Evolutionary conservation across 2,113 vertebrate species (phyloP).

Genomic region (cat (Felis catus)): DNA sequence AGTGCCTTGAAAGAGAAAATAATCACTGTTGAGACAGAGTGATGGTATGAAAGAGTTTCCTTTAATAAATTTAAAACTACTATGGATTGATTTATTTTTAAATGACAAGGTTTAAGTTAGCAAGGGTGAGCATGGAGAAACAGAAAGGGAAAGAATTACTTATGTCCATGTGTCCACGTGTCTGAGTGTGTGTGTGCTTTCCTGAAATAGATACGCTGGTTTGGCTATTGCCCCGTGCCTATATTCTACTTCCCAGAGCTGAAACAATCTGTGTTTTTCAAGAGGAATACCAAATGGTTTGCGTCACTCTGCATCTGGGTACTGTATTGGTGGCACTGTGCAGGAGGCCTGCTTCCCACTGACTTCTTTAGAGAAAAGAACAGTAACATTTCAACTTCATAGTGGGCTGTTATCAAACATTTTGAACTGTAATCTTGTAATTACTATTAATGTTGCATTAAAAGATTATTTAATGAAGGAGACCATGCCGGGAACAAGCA

Average conservation of each 20-base stretch:
- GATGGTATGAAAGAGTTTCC: background rate
- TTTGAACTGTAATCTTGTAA: slow-evolving; percentile 86
- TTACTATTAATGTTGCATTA: slow-evolving; percentile 87
- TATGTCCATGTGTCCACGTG: background rate
- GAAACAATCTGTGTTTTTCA: background rate
- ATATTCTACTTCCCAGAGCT: background rate
- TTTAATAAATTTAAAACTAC: background rate
- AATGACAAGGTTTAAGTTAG: background rate
- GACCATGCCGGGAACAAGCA: slow-evolving; percentile 83
- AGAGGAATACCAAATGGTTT: slow-evolving; percentile 38
- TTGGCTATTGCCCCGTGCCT: background rate
- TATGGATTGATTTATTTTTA: background rate
- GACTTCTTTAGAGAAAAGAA: slow-evolving; percentile 80
- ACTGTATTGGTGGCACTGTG: slow-evolving; percentile 34
- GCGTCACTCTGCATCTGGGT: slow-evolving; percentile 47
- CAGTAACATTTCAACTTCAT: slow-evolving; percentile 74
- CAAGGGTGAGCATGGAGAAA: background rate
- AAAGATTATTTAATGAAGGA: slow-evolving; percentile 87
- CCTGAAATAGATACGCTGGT: background rate
- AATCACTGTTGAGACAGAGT: background rate
- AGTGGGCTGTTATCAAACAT: slow-evolving; percentile 86
- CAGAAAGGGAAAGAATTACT: background rate
- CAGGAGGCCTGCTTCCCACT: slow-evolving; percentile 70
- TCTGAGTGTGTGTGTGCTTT: background rate
- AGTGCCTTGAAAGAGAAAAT: slow-evolving; percentile 42